These are phyloP conservation scores for Melanotaenia maccullochi DNA, from an alignment of 2,797 vertebrate species.

Conservation along the genomic window DNA sequence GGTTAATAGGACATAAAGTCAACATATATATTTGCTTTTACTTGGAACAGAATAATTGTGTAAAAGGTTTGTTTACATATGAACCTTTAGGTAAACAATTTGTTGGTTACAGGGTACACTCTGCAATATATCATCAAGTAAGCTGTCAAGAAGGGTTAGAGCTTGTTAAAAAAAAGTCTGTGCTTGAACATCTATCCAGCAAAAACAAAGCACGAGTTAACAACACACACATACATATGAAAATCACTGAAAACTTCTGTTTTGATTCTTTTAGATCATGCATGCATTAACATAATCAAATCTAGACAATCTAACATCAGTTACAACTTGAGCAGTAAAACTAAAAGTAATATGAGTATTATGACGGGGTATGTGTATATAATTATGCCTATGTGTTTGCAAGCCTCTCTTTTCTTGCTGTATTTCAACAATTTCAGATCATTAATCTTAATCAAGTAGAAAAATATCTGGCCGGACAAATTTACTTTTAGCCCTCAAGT, in stretches of 20 bases:
- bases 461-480: constrained; percentile 7
- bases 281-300: not conserved
- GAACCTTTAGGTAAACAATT: not conserved
- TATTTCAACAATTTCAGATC: not conserved
- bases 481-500: constrained; percentile 20
- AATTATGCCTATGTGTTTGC: not conserved
- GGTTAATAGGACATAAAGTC: not conserved
- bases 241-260: not conserved
- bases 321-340: not conserved
- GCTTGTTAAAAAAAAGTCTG: not conserved
- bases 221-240: not conserved
- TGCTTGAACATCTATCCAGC: not conserved
- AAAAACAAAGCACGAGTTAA: not conserved
- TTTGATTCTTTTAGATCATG: not conserved
- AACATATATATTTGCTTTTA: not conserved
- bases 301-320: not conserved
- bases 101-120: not conserved
- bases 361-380: not conserved
- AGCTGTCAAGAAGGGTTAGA: not conserved
- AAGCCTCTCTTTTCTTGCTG: not conserved
- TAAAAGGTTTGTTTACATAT: not conserved
- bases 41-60: not conserved
- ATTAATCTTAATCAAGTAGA: constrained; percentile 2
- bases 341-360: not conserved
- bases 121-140: not conserved